phyloP scores from a whole-genome alignment of 2,797 vertebrate species.

The Paramormyrops hopkinsi region DNA sequence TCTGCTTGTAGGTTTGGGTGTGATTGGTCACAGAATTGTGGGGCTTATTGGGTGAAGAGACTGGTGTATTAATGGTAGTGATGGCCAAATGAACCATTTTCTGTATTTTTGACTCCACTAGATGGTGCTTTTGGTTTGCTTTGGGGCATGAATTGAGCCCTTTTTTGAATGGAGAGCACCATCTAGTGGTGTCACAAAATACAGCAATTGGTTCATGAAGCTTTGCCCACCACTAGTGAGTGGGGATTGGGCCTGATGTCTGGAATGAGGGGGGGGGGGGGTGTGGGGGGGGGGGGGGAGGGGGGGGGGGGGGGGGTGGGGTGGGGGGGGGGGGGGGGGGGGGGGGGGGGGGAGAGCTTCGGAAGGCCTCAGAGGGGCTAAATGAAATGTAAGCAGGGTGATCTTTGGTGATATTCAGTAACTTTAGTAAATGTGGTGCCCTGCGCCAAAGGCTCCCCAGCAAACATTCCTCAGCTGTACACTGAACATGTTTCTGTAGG shows the following conservation, averaged over 20 bases:
- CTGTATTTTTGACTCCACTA: not conserved
- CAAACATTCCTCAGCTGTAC: not conserved
- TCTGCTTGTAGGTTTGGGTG: conserved; percentile 43
- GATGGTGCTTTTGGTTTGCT: not conserved
- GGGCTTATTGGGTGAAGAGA: not conserved
- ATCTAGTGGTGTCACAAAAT: not conserved
- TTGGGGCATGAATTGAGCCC: not conserved
- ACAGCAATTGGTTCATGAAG: not conserved
- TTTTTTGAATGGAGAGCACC: not conserved
- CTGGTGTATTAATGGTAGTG: not conserved
- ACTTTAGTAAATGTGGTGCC: not conserved
- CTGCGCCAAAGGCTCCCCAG: not conserved
- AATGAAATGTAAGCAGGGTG: not conserved
- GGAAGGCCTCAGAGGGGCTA: conserved; percentile 27
- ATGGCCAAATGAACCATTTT: not conserved
- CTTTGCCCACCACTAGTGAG: not conserved
- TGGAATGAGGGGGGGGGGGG: too few relatives aligned
- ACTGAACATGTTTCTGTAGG: not conserved
- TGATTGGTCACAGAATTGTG: not conserved
- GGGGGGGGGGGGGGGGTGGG: too few relatives aligned
- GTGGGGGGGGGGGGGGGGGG: not conserved
- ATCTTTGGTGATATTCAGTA: conserved; percentile 16
- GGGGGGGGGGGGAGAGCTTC: conserved; percentile 8
- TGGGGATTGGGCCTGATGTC: not conserved
- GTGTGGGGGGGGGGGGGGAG: too few relatives aligned